Conservation (phyloP, 2,888 invertebrate genomes). For the Deilephila elpenor region DNA sequence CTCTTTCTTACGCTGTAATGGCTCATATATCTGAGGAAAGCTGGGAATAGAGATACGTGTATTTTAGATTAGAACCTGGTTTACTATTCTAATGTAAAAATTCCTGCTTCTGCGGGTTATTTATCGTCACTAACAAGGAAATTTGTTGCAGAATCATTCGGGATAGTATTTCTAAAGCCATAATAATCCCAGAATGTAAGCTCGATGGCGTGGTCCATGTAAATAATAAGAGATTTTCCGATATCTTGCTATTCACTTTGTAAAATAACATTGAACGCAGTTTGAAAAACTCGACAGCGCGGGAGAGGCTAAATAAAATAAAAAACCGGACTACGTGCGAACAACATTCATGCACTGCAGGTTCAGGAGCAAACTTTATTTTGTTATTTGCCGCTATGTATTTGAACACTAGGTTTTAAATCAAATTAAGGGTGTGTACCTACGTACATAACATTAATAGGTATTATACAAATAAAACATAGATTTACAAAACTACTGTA, state of each 20-base stretch:
- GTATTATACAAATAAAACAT: too few relatives aligned
- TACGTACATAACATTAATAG: too few relatives aligned
- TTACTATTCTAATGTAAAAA: too few relatives aligned
- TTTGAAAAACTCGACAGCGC: neutral
- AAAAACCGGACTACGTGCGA: neutral
- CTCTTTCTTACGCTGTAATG: too few relatives aligned
- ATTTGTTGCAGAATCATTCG: neutral
- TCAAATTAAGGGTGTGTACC: too few relatives aligned
- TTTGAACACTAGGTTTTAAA: neutral
- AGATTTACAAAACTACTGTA: too few relatives aligned
- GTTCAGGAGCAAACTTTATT: neutral
- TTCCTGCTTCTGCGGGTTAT: too few relatives aligned
- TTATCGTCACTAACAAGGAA: neutral
- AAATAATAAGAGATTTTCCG: neutral
- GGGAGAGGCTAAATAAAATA: neutral
- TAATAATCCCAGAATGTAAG: neutral
- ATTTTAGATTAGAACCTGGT: too few relatives aligned
- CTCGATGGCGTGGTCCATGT: neutral
- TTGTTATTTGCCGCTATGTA: neutral
- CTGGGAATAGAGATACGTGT: too few relatives aligned
- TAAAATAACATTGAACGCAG: neutral
- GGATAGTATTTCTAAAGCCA: neutral
- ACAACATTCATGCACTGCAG: neutral
- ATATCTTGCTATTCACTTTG: slow-evolving; percentile 6
- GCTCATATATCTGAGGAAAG: too few relatives aligned